Base-by-base conservation (phyloP, 2,797 vertebrate species). In the Coreius guichenoti region DNA sequence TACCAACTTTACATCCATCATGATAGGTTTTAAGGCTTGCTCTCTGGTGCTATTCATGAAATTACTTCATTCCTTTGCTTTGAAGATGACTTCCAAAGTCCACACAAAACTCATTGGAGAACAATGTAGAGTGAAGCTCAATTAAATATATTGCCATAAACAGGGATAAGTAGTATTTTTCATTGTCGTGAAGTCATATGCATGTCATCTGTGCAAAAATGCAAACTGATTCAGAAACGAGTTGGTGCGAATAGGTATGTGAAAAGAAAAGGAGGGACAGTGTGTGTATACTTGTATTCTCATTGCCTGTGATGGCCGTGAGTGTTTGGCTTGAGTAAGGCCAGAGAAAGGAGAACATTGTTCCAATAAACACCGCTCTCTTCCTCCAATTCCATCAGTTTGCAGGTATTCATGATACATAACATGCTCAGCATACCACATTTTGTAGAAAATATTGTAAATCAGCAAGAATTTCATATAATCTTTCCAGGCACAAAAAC, bases 371-470 rank as follows among this genome's bases (percentile, higher is more conserved):
- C 63, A 39, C 11, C 9, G 21, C 58, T 33, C 58, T 63, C 47
- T 83, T 43, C 58, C 72, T 65, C 45, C 21, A 9, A 23, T 68
- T 83, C 31, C 33, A 84, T 81, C 69, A 83, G 56, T 80, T 72
- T 86, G 81, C 69, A 83, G 80, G 12, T 67, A 73, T 81, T 84
- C 33, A 69, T 39, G 63, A 86, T 83, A 72, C 85, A 74, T 80
- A 83, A 87, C 87, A 88, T 88, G 88, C 87, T 88, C 83, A n/a
- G 81, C 54, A 80, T 84, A 75, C 23, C 43, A 76, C 78, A 51
- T 63, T 80, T 67, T 83, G 79, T 70, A 54, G 81, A 84, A 81
- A 81, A 79, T 69, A 87, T 17, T 7, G 23, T 78, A 69, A 68
- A 82, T 73, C 88, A 70, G 67, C 49, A 85, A 83, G 67, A 51